Evolutionary conservation across 1,140 invertebrate species (phyloP), one percentile per base, ranked within the genome.

Genomic region (Chelonus insularis): DNA sequence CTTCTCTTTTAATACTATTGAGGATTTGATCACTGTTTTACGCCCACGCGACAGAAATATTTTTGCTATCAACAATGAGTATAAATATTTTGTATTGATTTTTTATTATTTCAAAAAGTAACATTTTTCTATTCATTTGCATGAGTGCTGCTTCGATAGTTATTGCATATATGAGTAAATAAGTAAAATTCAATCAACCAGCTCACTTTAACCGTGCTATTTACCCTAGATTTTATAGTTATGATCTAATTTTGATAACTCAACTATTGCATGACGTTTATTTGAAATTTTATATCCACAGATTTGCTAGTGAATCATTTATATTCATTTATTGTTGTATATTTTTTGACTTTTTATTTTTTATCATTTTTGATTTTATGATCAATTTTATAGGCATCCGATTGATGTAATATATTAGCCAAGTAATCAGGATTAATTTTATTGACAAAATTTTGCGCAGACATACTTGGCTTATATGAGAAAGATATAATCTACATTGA

Each of bases 31-130:
- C 61, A 62, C 48, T 57, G 63, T 52, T 57, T 55, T 63, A 69
- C 74, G 71, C 76, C 74, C 71, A 77, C 75, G 71, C 72, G 69
- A 73, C 68, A 67, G 57, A 70, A 70, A 64, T 60, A 50, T 43
- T 52, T 63, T 34, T 29, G 37, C 54, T 55, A 41, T 18, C 25
- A 47, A 39, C 41, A 57, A 36, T 45, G 36, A 23, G 14, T 3
- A 18, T 12, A 41, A 45, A 32, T 65, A 39, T 39, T 37, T 25
- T 25, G 36, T n/a, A 3, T 16, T 39, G 14, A 12, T 18, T 43
- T 43, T 43, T 16, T 43, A 12, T 1, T 16, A 16, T 14, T 5
- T 16, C 3, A 52, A 52, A 34, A 52, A 32, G 14, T 50, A 0
- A 52, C 2, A 23, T 50, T 23, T 50, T 23, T 50, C 20, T 18